These are phyloP conservation scores for Macroteleia sp. DNA, from an alignment of 2,888 invertebrate genomes.

Conservation along the genomic window DNA sequence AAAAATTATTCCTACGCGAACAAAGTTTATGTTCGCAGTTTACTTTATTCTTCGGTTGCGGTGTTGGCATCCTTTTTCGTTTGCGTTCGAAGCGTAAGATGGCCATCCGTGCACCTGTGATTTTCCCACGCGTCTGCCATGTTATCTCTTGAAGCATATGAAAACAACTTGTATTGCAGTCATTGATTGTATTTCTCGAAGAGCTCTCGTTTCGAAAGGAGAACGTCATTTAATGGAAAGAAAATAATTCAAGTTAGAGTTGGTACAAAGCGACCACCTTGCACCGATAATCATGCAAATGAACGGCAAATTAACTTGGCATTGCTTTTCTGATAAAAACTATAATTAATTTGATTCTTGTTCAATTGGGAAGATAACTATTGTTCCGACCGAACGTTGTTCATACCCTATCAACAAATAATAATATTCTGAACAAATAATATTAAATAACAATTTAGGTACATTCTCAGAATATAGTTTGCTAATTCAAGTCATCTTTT, in stretches of 20 bases:
- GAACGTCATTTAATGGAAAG: constrained; percentile 47
- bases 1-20: constrained; percentile 22
- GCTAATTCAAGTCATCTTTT: too few relatives aligned
- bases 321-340: constrained; percentile 6
- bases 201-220: constrained; percentile 24
- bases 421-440: too few relatives aligned
- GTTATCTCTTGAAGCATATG: constrained; percentile 44
- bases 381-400: too few relatives aligned
- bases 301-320: constrained; percentile 22
- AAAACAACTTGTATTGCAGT: constrained; percentile 49
- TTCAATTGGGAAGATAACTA: background rate
- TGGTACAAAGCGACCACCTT: constrained; percentile 25
- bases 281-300: constrained; percentile 29
- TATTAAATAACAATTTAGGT: too few relatives aligned
- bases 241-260: constrained; percentile 43
- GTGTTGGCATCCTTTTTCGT: constrained; percentile 27
- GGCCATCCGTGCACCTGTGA: constrained; percentile 24
- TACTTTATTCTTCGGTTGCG: background rate
- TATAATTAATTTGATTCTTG: constrained; percentile 16
- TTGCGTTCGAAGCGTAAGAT: background rate
- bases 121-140: constrained; percentile 46
- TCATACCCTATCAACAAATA: too few relatives aligned
- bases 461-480: too few relatives aligned
- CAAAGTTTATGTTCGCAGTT: constrained; percentile 7
- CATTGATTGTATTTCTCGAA: constrained; percentile 38